phyloP scores from a whole-genome alignment of 30 jellyfish, hydroid and myxozoan genomes.

The Nemopilema nomurai region DNA sequence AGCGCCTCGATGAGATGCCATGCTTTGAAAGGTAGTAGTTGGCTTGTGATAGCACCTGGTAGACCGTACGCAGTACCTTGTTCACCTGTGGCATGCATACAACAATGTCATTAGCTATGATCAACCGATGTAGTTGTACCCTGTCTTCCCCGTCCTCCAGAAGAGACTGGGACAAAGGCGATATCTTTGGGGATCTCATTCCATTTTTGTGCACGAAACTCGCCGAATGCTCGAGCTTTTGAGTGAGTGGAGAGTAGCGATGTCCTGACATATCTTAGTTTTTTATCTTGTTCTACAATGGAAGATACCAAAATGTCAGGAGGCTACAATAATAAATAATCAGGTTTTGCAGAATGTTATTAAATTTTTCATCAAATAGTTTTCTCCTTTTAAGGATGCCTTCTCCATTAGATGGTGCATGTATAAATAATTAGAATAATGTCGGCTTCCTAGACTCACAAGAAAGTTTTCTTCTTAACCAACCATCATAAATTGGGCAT shows the following conservation, averaged over 20 bases:
- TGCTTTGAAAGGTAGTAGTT: slow-evolving; percentile 94
- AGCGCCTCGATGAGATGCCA: slow-evolving; percentile 94
- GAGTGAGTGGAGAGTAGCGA: slow-evolving; percentile 21
- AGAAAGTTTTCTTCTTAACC: too few species aligned
- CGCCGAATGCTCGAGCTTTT: slow-evolving; percentile 20
- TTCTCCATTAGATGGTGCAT: too few species aligned
- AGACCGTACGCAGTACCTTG: slow-evolving; percentile 88
- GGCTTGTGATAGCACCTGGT: slow-evolving; percentile 97
- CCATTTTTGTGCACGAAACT: slow-evolving; percentile 54
- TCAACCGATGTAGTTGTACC: slow-evolving; percentile 85
- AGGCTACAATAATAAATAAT: too few species aligned
- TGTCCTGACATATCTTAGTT: slow-evolving; percentile 18
- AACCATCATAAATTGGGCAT: too few species aligned
- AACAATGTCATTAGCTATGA: slow-evolving; percentile 81
- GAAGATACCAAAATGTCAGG: neutral
- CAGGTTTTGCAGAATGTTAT: too few species aligned
- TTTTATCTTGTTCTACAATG: neutral
- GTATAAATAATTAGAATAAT: too few species aligned
- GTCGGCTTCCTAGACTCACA: too few species aligned
- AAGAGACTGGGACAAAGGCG: slow-evolving; percentile 33
- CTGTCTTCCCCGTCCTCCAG: slow-evolving; percentile 54
- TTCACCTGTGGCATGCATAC: slow-evolving; percentile 99
- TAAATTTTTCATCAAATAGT: too few species aligned
- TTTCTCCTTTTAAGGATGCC: too few species aligned
- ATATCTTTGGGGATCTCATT: slow-evolving; percentile 33